Conservation (phyloP, 2,888 invertebrate species). For the Acronicta psi region DNA sequence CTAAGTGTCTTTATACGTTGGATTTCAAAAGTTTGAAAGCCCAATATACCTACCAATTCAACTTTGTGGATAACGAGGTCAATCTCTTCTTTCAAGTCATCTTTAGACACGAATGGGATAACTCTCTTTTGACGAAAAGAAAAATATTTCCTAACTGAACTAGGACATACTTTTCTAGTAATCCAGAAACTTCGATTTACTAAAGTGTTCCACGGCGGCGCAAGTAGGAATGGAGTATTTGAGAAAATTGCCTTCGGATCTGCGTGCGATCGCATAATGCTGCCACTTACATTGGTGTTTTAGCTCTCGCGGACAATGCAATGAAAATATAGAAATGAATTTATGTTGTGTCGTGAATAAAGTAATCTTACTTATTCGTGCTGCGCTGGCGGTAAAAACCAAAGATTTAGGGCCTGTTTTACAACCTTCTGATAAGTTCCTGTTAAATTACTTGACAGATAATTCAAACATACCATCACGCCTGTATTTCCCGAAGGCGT, state of each 20-base stretch:
- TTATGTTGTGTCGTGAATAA: conserved; percentile 3
- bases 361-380: conserved; percentile 6
- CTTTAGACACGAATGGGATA: conserved; percentile 5
- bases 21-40: too few species aligned
- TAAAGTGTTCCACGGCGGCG: conserved; percentile 44
- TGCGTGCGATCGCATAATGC: conserved; percentile 60
- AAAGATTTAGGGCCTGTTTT: too few species aligned
- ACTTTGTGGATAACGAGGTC: not conserved
- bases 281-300: conserved; percentile 12
- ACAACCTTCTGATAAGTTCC: too few species aligned
- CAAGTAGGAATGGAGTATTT: conserved; percentile 59
- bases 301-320: not conserved
- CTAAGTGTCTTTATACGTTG: too few species aligned
- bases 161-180: conserved; percentile 32
- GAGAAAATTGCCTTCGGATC: conserved; percentile 55
- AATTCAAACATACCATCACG: too few species aligned
- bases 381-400: too few species aligned
- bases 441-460: too few species aligned
- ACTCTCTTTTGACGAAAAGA: conserved; percentile 23
- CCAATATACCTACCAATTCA: not conserved
- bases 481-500: too few species aligned
- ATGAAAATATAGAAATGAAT: conserved; percentile 1
- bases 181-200: conserved; percentile 45
- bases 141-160: conserved; percentile 27
- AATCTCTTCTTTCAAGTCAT: conserved; percentile 1